Evolutionary conservation across 1,140 invertebrate genomes (phyloP), one percentile per base, ranked within the genome.

Genomic region (Sitophilus oryzae): DNA sequence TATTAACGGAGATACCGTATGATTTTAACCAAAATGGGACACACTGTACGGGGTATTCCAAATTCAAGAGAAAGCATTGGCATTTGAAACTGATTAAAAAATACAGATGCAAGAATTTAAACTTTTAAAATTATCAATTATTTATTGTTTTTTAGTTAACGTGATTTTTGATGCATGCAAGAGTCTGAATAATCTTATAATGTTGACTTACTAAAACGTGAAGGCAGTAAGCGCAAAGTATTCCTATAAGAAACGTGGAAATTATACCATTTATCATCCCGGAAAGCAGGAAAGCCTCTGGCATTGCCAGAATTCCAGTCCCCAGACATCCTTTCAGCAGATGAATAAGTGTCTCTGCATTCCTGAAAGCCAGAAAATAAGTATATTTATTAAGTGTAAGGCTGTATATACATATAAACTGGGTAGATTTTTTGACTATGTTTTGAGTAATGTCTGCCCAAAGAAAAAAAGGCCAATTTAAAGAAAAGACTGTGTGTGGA

Each of bases 251-350:
- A 8, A 82, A 61, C 0, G 82, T 79, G 2, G 77, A 79, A 1
- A 82, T 66, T 3, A 77, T 63, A 6, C 82, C 82, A 55, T 82
- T 80, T 42, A 78, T 68, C 57, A 85, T 75, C n/a, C 86, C 86
- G 3, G 84, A 75, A 63, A 86, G 78, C 48, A 78, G 78, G 59
- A 88, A 82, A 14, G 85, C 85, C 62, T 80, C 75, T 21, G 86
- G 85, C 81, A 88, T 86, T 5, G 86, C 86, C 52, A 88, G 68
- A 51, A 88, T 84, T 4, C 86, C 86, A 1, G 85, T 87, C 11
- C 86, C 86, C 46, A 88, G 74, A 61, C 84, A 85, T 38, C 80
- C 81, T 69, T 85, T 85, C 23, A 85, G 64, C 18, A 86, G 65
- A 66, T 84, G 82, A 30, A 84, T 76, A 18, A 84, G 71, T 0